These are phyloP conservation scores for Brevimyrus niger DNA, from an alignment of 2,113 vertebrate genomes.

Conservation along the genomic window DNA sequence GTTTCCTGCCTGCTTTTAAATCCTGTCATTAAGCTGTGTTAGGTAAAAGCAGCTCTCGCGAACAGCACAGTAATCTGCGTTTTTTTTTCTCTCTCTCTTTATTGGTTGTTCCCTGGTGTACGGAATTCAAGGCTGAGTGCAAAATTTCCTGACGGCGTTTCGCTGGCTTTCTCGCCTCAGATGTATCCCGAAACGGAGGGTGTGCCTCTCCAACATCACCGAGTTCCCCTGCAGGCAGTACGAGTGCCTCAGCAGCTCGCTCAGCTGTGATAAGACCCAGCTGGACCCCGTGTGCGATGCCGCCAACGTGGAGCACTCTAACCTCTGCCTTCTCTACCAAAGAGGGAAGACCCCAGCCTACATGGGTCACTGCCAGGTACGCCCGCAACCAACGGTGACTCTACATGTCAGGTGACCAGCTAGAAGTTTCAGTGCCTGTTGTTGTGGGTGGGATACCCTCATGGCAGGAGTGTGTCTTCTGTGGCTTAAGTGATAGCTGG, in stretches of 20 bases:
- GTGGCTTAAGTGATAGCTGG: background rate
- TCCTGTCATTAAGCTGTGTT: background rate
- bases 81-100: background rate
- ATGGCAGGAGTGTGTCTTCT: background rate
- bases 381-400: background rate
- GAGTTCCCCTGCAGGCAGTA: conserved; percentile 76
- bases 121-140: background rate
- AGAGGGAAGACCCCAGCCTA: conserved; percentile 82
- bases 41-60: background rate
- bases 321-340: conserved; percentile 78
- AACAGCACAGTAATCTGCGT: background rate
- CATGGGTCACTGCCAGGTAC: conserved; percentile 88
- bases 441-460: background rate
- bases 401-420: background rate
- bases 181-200: conserved; percentile 76
- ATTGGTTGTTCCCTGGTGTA: background rate
- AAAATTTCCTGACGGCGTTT: background rate
- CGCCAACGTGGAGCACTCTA: conserved; percentile 74
- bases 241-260: conserved; percentile 74
- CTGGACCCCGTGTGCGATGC: conserved; percentile 85
- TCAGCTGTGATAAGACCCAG: conserved; percentile 67
- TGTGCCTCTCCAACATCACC: conserved; percentile 79
- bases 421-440: background rate
- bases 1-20: background rate
- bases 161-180: conserved; percentile 50